Evolutionary conservation across 1,140 invertebrate species (phyloP), one percentile per base, ranked within the genome.

Genomic region (Dysdera silvatica): DNA sequence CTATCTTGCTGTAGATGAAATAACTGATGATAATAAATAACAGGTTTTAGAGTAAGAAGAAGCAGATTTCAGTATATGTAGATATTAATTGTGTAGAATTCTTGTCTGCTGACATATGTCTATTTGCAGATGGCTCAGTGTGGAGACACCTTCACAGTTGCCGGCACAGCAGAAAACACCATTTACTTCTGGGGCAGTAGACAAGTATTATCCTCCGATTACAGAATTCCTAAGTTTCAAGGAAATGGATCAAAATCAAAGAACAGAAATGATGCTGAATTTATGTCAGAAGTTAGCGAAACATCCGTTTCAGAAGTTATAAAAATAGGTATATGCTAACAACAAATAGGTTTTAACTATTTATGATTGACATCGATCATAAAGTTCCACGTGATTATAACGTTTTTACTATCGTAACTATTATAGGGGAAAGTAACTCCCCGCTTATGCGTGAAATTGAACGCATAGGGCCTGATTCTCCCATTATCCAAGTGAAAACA

Each of bases 171-270:
- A 23, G 81, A 86, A 60, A 85, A 87, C 71, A 80, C 84, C 57
- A 74, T 87, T 2, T 83, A 83, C 52, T 82, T 87, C 62, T 87
- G 86, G 84, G 86, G 86, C 20, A 80, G 83, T 14, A 75, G 77
- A 26, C 69, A 71, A 72, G 65, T 65, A 69, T 69, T 67, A 52
- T 4, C n/a, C 8, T 7, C 37, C 18, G 43, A 43, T 28, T 14
- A 29, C 20, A 49, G 29, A 4, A 31, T 18, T 40, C 23, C 24
- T 20, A 18, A 23, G 23, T 18, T 0, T 16, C n/a, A 51, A 7
- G 12, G 4, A n/a, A 26, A 33, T 8, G 61, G 48, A 41, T 60
- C 24, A 5, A 53, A 51, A 37, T 56, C 33, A 4, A 41, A 33
- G 24, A 28, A 32, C 23, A 43, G 33, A 0, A 65, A 45, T 52